These are phyloP conservation scores for Psittacula echo DNA, from an alignment of 2,797 vertebrate genomes.

Conservation along the genomic window DNA sequence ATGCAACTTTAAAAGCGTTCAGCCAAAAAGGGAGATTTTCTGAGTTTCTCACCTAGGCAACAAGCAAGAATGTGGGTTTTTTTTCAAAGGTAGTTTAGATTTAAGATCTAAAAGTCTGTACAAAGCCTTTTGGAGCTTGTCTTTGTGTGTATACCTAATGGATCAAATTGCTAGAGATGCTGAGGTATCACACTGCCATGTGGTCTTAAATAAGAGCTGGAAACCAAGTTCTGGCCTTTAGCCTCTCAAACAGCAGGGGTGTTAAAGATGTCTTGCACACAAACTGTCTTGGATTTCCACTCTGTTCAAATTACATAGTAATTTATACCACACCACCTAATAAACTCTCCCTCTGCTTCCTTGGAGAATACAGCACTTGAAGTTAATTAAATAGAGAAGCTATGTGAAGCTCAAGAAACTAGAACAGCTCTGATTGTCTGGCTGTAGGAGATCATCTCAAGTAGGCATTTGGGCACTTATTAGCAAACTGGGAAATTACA, in stretches of 20 bases:
- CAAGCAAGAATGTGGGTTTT: background rate
- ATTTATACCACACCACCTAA: slow-evolving; percentile 53
- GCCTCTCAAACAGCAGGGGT: background rate
- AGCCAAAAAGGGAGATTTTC: background rate
- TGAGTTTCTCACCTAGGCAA: slow-evolving; percentile 33
- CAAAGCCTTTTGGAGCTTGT: background rate
- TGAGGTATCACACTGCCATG: background rate
- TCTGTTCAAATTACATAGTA: slow-evolving; percentile 31
- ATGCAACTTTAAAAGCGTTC: background rate
- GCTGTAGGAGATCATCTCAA: slow-evolving; percentile 36
- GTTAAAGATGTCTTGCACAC: background rate
- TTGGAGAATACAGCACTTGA: slow-evolving; percentile 48
- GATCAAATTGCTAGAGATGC: slow-evolving; percentile 30
- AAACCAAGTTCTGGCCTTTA: background rate
- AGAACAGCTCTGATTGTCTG: slow-evolving; percentile 52
- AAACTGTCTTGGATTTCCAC: slow-evolving; percentile 22
- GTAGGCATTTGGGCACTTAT: slow-evolving; percentile 18
- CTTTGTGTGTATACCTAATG: background rate
- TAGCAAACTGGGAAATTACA: slow-evolving; percentile 24
- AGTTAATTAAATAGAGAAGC: slow-evolving; percentile 69
- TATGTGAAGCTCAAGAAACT: slow-evolving; percentile 45
- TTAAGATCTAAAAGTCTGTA: background rate
- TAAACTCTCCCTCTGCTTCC: slow-evolving; percentile 46
- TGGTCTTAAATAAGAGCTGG: background rate
- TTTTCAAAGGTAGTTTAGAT: slow-evolving; percentile 18